Conservation (phyloP, 2,797 vertebrate species). For the Sebastes melanostomus region DNA sequence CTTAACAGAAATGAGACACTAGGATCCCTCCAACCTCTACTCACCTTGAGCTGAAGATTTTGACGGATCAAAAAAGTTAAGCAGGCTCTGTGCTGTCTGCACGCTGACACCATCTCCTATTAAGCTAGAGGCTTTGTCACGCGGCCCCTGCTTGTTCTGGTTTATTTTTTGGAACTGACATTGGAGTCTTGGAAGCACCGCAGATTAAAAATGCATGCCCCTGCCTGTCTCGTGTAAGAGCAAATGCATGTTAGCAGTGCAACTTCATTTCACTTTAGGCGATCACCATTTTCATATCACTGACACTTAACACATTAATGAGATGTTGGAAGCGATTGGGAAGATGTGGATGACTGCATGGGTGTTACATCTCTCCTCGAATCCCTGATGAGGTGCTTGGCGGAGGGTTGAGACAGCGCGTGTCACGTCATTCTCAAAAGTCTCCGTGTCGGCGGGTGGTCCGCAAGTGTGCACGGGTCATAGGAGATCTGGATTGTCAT, state of each 20-base stretch:
- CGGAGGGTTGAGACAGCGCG: constrained; percentile 26
- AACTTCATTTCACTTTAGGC: constrained; percentile 63
- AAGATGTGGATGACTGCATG: constrained; percentile 53
- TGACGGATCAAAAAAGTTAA: constrained; percentile 32
- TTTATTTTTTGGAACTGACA: constrained; percentile 58
- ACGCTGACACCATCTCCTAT: constrained; percentile 43
- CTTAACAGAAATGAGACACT: constrained; percentile 40
- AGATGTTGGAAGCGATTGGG: constrained; percentile 50
- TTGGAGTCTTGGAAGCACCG: constrained; percentile 41
- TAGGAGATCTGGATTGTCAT: constrained; percentile 14
- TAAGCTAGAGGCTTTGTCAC: constrained; percentile 64
- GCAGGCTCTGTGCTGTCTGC: constrained; percentile 47
- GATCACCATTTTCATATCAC: constrained; percentile 64
- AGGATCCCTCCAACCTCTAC: constrained; percentile 26
- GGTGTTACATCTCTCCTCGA: constrained; percentile 43
- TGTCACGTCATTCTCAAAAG: constrained; percentile 47
- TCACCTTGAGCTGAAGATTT: constrained; percentile 44
- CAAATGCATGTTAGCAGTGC: constrained; percentile 46
- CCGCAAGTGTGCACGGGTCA: constrained; percentile 27
- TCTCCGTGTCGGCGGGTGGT: constrained; percentile 59
- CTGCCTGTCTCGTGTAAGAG: constrained; percentile 63
- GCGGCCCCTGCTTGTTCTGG: constrained; percentile 52
- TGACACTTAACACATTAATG: constrained; percentile 64
- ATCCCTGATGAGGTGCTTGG: constrained; percentile 50
- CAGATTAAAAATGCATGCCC: constrained; percentile 65